These are phyloP conservation scores for Chromobotia macracanthus DNA, from an alignment of 2,797 vertebrate genomes.

Conservation along the genomic window DNA sequence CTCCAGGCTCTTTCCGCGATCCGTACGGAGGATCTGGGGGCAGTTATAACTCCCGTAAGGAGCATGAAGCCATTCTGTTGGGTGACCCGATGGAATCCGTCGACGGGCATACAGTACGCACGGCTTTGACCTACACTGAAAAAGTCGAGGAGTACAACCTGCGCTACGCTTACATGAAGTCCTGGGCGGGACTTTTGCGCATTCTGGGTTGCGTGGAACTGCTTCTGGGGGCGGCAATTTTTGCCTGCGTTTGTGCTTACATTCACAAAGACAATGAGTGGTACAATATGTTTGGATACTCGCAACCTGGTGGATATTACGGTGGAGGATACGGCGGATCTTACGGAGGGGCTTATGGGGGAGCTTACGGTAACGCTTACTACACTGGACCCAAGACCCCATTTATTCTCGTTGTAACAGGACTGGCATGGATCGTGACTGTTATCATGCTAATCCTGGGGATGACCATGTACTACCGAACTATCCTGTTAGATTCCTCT, in stretches of 20 bases:
- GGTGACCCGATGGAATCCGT: constrained; percentile 70
- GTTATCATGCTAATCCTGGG: constrained; percentile 89
- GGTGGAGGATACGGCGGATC: constrained; percentile 72
- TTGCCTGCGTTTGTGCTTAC: constrained; percentile 96
- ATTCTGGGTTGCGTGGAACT: constrained; percentile 89
- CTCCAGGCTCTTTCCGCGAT: constrained; percentile 75
- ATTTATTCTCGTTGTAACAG: constrained; percentile 88
- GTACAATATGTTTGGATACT: constrained; percentile 92
- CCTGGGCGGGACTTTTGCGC: constrained; percentile 92
- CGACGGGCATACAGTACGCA: constrained; percentile 76
- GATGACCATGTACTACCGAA: constrained; percentile 97
- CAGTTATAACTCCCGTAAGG: constrained; percentile 80
- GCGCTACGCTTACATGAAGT: constrained; percentile 95
- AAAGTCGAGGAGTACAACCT: constrained; percentile 85
- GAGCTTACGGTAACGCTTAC: constrained; percentile 74
- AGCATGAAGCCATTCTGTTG: constrained; percentile 76
- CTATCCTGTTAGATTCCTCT: constrained; percentile 90
- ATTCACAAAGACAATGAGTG: constrained; percentile 97
- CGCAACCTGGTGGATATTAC: constrained; percentile 78
- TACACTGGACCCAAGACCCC: constrained; percentile 92
- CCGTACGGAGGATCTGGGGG: constrained; percentile 78
- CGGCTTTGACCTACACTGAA: constrained; percentile 83
- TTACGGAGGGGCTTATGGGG: constrained; percentile 74
- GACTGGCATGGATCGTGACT: constrained; percentile 89
- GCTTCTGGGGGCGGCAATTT: constrained; percentile 89